Evolutionary conservation across 2,888 invertebrate genomes (phyloP), one percentile per base, ranked within the genome.

Genomic region (Neocrepidodera transversa): DNA sequence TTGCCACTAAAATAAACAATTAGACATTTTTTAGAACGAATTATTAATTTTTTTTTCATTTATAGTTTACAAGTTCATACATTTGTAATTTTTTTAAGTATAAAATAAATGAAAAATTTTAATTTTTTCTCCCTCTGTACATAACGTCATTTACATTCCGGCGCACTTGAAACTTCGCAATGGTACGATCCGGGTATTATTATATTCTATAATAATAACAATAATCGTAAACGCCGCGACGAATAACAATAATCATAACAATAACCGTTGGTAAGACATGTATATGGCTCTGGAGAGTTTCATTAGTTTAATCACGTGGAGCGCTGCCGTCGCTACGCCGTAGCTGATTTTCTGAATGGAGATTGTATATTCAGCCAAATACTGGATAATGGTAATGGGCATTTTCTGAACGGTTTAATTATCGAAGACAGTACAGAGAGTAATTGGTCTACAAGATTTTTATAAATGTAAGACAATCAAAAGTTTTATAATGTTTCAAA

Each of bases 241-340:
- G 69, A 74, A 77, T 77, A 77, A 77, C 76, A 76, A 76, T 77
- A 76, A 77, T 77, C 76, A 74, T 78, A 77, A 78, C 76, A 75
- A 75, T 78, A 76, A 78, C 76, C 76, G 67, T 78, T 78, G 67
- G 64, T 68, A 72, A 74, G 75, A 76, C 76, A 75, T 74, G 73
- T 72, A 76, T 76, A 75, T 71, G 71, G 73, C 73, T 69, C 73
- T 68, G 63, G 66, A 71, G 74, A 75, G 75, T 76, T 76, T 75
- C 76, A 76, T 76, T 76, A 76, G 76, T 76, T 74, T 74, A 76
- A 76, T 74, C 74, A 75, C 74, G 71, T 71, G 69, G 61, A 62
- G 70, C 69, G 68, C 52, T 62, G 58, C 48, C 54, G 54, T 58
- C 61, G 50, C 35, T 30, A 2, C 5, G n/a, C 18, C n/a, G 18